A percentile compares a stretch with the other conserved stretches of the same genome.
These are phyloP conservation scores for Mesoclemmys tuberculata DNA, from an alignment of 2,113 vertebrate species.

Conservation along the genomic window DNA sequence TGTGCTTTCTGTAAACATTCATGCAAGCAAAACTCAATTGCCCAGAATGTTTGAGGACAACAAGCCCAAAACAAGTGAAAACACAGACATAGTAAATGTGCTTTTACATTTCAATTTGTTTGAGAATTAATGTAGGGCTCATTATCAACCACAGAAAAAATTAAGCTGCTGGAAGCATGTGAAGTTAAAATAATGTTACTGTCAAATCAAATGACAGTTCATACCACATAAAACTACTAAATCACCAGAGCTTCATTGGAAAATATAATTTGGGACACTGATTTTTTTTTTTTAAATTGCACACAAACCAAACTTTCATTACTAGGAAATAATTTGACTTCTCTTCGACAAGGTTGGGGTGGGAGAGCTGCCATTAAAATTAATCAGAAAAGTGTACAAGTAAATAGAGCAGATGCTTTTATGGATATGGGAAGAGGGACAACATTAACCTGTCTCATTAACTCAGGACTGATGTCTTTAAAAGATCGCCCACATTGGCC, in stretches of 20 bases:
- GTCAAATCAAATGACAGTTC: not conserved
- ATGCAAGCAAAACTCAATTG: not conserved
- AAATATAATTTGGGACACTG: not conserved
- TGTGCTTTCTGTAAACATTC: not conserved
- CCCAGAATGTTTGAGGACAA: not conserved
- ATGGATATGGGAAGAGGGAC: not conserved
- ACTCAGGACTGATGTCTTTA: rapidly evolving
- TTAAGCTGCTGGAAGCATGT: not conserved
- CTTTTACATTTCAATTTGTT: not conserved
- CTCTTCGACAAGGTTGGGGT: not conserved
- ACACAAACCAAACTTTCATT: not conserved
- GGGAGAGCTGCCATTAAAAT: not conserved
- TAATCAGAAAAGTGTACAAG: not conserved
- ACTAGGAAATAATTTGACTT: not conserved
- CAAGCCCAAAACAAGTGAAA: not conserved
- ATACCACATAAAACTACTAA: not conserved
- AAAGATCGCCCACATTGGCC: not conserved
- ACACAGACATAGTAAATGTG: not conserved
- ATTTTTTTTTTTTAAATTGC: not conserved
- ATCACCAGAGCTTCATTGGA: not conserved
- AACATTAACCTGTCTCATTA: not conserved
- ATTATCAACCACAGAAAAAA: not conserved
- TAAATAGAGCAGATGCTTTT: not conserved
- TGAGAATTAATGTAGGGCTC: not conserved
- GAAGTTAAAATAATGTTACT: not conserved